These are phyloP conservation scores for Chlorospingus flavigularis DNA, from an alignment of 2,797 vertebrate genomes.

Conservation along the genomic window DNA sequence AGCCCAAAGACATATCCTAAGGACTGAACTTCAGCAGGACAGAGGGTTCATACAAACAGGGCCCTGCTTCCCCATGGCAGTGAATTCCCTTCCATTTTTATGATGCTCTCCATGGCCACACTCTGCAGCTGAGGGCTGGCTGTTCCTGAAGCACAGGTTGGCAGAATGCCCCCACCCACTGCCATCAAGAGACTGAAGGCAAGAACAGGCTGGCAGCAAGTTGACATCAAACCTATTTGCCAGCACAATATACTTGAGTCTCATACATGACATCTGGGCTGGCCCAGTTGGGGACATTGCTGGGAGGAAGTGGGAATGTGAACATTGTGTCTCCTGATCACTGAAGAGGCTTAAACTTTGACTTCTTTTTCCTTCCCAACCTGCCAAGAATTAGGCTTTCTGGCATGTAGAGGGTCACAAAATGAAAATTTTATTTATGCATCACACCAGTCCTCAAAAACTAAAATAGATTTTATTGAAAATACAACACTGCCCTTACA, in stretches of 20 bases:
- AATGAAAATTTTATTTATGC: neutral
- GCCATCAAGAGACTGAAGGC: neutral
- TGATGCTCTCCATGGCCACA: accelerated
- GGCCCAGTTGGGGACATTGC: accelerated
- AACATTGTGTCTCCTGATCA: neutral
- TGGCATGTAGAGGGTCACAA: neutral
- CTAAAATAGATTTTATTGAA: neutral
- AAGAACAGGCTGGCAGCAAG: neutral
- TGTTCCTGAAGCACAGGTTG: neutral
- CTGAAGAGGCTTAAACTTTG: neutral
- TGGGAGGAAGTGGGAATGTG: neutral
- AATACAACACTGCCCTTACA: neutral
- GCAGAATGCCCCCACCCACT: neutral
- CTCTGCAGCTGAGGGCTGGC: accelerated
- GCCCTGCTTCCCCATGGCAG: neutral
- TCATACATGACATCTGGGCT: neutral
- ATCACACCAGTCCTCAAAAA: neutral
- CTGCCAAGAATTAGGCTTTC: neutral
- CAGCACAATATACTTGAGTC: neutral
- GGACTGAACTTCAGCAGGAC: neutral
- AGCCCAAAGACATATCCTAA: neutral
- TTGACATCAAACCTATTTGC: neutral
- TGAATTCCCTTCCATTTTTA: neutral
- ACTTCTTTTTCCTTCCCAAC: neutral
- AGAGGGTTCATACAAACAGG: neutral